Percentiles rank a stretch among this genome's conserved stretches.
Conservation (phyloP, 1,140 invertebrate genomes). For the Bilobella aurantiaca region DNA sequence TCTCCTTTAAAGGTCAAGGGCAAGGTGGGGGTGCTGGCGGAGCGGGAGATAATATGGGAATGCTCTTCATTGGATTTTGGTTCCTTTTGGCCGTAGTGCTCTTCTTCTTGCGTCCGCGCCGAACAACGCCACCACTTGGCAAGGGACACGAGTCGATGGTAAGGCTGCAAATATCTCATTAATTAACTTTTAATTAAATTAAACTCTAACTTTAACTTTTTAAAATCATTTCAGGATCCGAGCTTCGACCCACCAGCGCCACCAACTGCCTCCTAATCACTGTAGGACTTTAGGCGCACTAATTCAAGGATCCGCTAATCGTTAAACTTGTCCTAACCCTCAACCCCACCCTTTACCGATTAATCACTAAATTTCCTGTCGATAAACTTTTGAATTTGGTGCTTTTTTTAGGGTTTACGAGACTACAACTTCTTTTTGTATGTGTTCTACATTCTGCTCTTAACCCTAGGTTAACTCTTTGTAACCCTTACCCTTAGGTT, state of each 20-base stretch:
- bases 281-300: no score
- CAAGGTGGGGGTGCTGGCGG: conserved; percentile 2
- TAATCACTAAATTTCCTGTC: no score
- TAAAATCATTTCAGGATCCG: neutral
- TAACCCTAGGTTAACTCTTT: no score
- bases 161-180: conserved; percentile 5
- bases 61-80: conserved; percentile 34
- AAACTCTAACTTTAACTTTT: neutral
- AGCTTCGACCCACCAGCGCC: neutral
- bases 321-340: no score
- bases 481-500: no score
- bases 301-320: no score
- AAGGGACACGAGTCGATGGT: conserved; percentile 17
- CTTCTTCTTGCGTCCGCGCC: conserved; percentile 29
- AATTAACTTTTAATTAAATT: neutral
- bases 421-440: no score
- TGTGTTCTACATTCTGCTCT: no score
- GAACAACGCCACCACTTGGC: conserved; percentile 12
- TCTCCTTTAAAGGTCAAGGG: neutral
- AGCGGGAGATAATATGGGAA: conserved; percentile 13
- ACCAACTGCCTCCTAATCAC: neutral
- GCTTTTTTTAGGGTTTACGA: no score
- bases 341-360: no score
- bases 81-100: conserved; percentile 31
- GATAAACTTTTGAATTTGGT: no score